Evolutionary conservation across 2,888 invertebrate genomes (phyloP).

Genomic region (Hedya salicella): DNA sequence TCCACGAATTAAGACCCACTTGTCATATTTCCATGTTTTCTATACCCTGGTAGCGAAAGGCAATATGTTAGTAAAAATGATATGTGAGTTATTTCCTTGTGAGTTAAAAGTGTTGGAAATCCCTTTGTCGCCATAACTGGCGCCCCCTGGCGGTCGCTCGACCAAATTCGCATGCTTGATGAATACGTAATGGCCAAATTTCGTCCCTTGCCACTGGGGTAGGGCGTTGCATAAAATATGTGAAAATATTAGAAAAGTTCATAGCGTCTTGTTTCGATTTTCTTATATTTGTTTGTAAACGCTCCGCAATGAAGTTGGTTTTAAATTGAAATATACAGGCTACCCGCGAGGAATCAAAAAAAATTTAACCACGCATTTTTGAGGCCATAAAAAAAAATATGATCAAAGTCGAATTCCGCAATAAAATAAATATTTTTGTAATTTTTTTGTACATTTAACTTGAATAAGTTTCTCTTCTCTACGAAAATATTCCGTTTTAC

Average conservation of each 20-base stretch:
- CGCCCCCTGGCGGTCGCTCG: not conserved
- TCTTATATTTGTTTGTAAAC: not conserved
- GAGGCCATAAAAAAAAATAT: no score
- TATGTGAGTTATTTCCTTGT: not conserved
- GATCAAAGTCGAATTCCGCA: no score
- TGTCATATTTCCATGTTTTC: no score
- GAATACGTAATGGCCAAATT: conserved; percentile 36
- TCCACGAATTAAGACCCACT: no score
- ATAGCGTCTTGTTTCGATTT: not conserved
- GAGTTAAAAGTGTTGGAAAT: not conserved
- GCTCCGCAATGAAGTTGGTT: no score
- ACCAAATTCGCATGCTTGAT: conserved; percentile 27
- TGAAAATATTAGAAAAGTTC: conserved; percentile 24
- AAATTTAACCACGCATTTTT: no score
- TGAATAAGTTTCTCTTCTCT: no score
- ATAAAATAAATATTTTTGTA: no score
- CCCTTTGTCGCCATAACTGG: conserved; percentile 12
- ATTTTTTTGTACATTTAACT: no score
- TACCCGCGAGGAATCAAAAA: no score
- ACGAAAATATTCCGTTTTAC: no score
- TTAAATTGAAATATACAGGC: no score
- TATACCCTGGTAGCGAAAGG: not conserved
- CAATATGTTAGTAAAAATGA: not conserved
- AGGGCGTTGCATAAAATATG: conserved; percentile 30
- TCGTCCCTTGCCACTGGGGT: conserved; percentile 15